A percentile compares a stretch with the other conserved stretches of the same genome.
Evolutionary conservation across 2,888 invertebrate genomes (phyloP).

Genomic region (Dicranocentrus wangi): DNA sequence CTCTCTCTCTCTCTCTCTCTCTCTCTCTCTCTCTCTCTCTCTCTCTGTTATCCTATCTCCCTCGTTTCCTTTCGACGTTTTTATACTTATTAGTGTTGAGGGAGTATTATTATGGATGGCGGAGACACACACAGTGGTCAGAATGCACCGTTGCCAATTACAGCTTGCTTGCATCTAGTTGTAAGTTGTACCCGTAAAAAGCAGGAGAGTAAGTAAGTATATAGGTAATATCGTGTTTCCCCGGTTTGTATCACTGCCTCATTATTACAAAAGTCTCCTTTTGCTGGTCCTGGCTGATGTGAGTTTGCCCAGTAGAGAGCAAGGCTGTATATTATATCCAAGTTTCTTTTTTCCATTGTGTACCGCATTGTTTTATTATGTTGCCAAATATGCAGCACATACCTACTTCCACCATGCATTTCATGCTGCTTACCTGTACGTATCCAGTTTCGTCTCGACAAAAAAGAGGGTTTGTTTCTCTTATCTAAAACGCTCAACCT

Average conservation of each 20-base stretch:
- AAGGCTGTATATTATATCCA: not conserved
- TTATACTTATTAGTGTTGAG: too few species aligned
- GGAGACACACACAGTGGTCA: constrained; percentile 4
- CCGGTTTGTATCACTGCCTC: constrained; percentile 1
- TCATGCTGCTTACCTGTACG: not conserved
- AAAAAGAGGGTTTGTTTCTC: constrained; percentile 21
- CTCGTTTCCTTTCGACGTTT: too few species aligned
- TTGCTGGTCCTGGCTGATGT: too few species aligned
- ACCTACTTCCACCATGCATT: not conserved
- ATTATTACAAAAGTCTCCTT: not conserved
- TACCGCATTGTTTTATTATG: too few species aligned
- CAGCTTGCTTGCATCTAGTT: too few species aligned
- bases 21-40: not conserved
- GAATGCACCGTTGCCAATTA: constrained; percentile 9
- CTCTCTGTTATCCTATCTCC: too few species aligned
- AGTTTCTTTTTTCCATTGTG: too few species aligned
- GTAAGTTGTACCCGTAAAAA: too few species aligned
- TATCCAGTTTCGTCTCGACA: too few species aligned
- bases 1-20: too few species aligned
- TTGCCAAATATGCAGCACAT: not conserved
- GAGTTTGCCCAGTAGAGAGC: not conserved
- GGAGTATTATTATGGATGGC: too few species aligned
- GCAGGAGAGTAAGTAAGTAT: too few species aligned
- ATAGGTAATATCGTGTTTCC: not conserved
- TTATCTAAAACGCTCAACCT: constrained; percentile 59